phyloP scores from a whole-genome alignment of 2,797 vertebrate genomes.

The Sciurus carolinensis region DNA sequence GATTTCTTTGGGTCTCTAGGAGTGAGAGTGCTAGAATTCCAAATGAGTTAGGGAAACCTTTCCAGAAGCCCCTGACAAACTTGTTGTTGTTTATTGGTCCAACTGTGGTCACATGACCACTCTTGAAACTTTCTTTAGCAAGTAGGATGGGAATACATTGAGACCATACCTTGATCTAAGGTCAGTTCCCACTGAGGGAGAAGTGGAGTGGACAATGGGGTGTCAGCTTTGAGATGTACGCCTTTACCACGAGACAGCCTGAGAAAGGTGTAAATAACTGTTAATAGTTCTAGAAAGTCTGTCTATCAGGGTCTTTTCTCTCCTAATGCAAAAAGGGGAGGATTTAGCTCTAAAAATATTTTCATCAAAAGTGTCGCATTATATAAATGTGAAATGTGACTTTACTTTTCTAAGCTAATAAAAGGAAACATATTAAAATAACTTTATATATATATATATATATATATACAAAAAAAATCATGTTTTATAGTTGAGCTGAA shows the following conservation, averaged over 20 bases:
- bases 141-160: not conserved
- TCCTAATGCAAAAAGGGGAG: not conserved
- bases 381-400: not conserved
- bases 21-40: not conserved
- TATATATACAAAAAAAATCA: no score
- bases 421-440: not conserved
- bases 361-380: not conserved
- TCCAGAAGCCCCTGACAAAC: not conserved
- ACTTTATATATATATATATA: not conserved
- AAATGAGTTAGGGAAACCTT: not conserved
- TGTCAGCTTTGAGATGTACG: not conserved
- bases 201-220: not conserved
- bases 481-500: not conserved
- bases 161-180: not conserved
- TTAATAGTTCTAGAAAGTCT: not conserved
- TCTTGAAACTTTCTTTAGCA: not conserved
- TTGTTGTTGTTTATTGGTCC: not conserved
- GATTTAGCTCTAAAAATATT: not conserved
- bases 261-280: not conserved
- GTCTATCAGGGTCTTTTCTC: not conserved
- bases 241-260: no score
- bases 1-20: not conserved
- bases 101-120: not conserved
- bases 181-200: not conserved
- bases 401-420: conserved; percentile 11